Evolutionary conservation across 1,140 invertebrate species (phyloP), one percentile per base, ranked within the genome.

Genomic region (Zaprionus gabonicus): DNA sequence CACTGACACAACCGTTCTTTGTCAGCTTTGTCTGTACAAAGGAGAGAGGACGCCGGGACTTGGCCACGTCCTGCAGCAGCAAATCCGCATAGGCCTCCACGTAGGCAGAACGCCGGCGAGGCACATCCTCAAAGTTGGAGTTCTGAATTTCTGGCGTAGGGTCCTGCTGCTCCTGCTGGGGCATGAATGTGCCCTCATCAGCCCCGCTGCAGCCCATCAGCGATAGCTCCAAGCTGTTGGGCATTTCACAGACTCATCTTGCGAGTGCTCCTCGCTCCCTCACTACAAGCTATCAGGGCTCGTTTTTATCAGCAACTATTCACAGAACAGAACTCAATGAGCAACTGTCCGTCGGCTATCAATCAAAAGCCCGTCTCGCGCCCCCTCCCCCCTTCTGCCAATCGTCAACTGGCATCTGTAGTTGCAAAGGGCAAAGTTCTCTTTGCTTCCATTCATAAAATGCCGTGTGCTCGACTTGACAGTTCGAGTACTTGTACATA

Each of bases 1-100:
- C 65, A 41, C 83, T 92, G 5, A 92, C 79, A 44, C 78, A 78
- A 7, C 91, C 91, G 44, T 85, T 92, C 25, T 92, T 92, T 6
- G 91, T 92, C 25, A 91, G 58, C 49, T 80, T 80, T 13, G 91
- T 79, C 66, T 91, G 90, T 0, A 92, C 81, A 55, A 75, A 69
- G 69, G 91, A 91, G 51, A 85, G 10, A 5, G 85, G 81, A 17
- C 82, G 80, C 15, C 68, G 81, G 10, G 31, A 41, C 27, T 71
- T 78, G 56, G 56, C 23, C 13, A 59, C 62, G 34, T 77, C 75
- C 17, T 77, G 72, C 67, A 72, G 31, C 77, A 83, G 36, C 74
- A 83, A 60, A 28, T 91, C 86, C 53, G 67, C 55, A 65, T 88
- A 80, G 38, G 71, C 55, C 36, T 73, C 71, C 5, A 62, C 70